Evolutionary conservation across 2,797 vertebrate species (phyloP).

Genomic region (Chelidonichthys spinosus): DNA sequence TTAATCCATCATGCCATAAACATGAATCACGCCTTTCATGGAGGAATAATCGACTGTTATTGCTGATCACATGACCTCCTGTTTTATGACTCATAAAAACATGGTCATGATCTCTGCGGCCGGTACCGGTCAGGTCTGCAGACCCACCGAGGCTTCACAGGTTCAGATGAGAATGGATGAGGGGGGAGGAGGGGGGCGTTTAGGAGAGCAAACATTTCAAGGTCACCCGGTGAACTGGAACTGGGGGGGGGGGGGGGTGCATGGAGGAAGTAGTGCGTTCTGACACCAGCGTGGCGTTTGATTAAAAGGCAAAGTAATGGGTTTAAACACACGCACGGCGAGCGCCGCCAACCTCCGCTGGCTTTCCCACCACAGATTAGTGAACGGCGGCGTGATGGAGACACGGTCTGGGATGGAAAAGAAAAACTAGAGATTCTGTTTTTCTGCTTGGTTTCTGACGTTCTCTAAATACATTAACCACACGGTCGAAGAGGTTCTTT

Average conservation of each 20-base stretch:
- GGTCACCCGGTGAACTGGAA: slow-evolving; percentile 97
- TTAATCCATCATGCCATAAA: slow-evolving; percentile 39
- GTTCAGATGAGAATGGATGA: slow-evolving; percentile 40
- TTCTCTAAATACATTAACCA: slow-evolving; percentile 80
- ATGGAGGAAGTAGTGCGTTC: slow-evolving; percentile 94
- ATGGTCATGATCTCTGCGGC: slow-evolving; percentile 19
- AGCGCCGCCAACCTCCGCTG: slow-evolving; percentile 92
- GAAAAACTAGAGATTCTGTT: slow-evolving; percentile 73
- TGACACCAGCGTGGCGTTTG: slow-evolving; percentile 95
- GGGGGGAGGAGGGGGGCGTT: slow-evolving; percentile 81
- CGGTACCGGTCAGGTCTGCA: slow-evolving; percentile 11
- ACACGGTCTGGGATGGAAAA: slow-evolving; percentile 87
- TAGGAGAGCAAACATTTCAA: slow-evolving; percentile 99
- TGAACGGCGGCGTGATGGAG: slow-evolving; percentile 91
- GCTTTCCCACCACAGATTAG: slow-evolving; percentile 90
- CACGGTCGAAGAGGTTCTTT: slow-evolving; percentile 51
- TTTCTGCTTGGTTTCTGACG: slow-evolving; percentile 83
- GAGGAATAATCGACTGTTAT: background rate
- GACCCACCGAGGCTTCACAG: slow-evolving; percentile 16
- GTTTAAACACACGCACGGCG: slow-evolving; percentile 96
- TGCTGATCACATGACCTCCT: slow-evolving; percentile 3
- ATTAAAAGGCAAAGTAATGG: slow-evolving; percentile 99
- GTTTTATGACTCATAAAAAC: slow-evolving; percentile 3
- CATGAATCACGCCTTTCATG: background rate
- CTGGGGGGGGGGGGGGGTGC: slow-evolving; percentile 89